These are phyloP conservation scores for Lamellibrachia luymesi DNA, from an alignment of 1,140 invertebrate species.

Conservation along the genomic window DNA sequence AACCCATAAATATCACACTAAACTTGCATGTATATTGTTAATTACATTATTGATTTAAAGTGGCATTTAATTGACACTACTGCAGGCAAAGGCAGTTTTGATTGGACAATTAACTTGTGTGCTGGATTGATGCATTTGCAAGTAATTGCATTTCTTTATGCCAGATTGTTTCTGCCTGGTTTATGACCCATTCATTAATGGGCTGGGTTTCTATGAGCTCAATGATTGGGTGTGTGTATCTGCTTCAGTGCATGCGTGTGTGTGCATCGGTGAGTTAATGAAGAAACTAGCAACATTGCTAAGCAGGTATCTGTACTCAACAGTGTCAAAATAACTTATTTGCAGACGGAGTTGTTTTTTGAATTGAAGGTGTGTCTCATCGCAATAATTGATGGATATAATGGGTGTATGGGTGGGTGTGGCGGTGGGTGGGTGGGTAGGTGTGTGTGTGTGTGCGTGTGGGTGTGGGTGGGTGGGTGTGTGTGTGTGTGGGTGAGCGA, in stretches of 20 bases:
- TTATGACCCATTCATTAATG: neutral
- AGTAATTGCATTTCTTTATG: neutral
- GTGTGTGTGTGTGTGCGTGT: too few species aligned
- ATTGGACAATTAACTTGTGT: neutral
- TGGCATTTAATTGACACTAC: neutral
- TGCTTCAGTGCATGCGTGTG: neutral
- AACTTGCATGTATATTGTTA: neutral
- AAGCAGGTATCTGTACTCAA: neutral
- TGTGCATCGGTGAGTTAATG: neutral
- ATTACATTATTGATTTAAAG: neutral
- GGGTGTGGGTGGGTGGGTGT: too few species aligned
- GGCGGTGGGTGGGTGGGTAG: too few species aligned
- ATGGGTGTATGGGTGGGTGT: too few species aligned
- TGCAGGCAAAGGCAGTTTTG: neutral
- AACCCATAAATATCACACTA: neutral
- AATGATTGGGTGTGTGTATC: neutral
- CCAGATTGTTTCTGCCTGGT: neutral
- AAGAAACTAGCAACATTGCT: neutral
- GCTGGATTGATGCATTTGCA: neutral
- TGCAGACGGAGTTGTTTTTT: too few species aligned
- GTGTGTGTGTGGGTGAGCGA: too few species aligned
- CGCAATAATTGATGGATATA: too few species aligned
- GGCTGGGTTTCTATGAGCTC: neutral
- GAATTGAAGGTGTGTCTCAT: too few species aligned
- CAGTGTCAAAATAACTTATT: neutral